Conservation (phyloP, 2,888 invertebrate species). For the Leucoma salicis region DNA sequence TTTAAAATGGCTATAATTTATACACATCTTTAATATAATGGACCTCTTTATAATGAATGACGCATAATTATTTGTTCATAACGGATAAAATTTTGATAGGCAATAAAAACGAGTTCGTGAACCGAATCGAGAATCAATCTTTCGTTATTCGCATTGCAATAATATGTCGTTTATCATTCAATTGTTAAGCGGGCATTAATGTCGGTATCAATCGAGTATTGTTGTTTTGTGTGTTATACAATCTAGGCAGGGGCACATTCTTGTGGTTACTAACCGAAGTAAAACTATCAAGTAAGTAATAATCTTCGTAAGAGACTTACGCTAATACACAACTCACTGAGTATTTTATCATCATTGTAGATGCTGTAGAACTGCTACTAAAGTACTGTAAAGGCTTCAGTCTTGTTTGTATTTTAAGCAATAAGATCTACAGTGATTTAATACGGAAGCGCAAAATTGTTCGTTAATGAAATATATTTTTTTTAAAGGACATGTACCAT, state of each 20-base stretch:
- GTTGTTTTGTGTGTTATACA: slow-evolving; percentile 35
- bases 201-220: slow-evolving; percentile 58
- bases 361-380: too few species aligned
- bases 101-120: slow-evolving; percentile 50
- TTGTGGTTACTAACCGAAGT: slow-evolving; percentile 33
- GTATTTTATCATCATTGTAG: too few species aligned
- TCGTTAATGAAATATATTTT: too few species aligned
- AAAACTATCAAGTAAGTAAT: background rate
- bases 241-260: slow-evolving; percentile 32
- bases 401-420: too few species aligned
- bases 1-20: slow-evolving; percentile 11
- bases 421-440: too few species aligned
- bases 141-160: slow-evolving; percentile 50
- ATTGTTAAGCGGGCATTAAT: slow-evolving; percentile 59
- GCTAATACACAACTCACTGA: too few species aligned
- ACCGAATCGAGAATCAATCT: slow-evolving; percentile 52
- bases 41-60: slow-evolving; percentile 16
- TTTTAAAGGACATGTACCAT: too few species aligned
- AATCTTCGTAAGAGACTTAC: too few species aligned
- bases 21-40: slow-evolving; percentile 18
- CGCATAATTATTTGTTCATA: slow-evolving; percentile 22
- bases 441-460: too few species aligned
- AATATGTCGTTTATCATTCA: slow-evolving; percentile 67
- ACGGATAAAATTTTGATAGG: slow-evolving; percentile 40
- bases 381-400: too few species aligned